These are phyloP conservation scores for Alethe castanea DNA, from an alignment of 2,113 vertebrate genomes.

Conservation along the genomic window DNA sequence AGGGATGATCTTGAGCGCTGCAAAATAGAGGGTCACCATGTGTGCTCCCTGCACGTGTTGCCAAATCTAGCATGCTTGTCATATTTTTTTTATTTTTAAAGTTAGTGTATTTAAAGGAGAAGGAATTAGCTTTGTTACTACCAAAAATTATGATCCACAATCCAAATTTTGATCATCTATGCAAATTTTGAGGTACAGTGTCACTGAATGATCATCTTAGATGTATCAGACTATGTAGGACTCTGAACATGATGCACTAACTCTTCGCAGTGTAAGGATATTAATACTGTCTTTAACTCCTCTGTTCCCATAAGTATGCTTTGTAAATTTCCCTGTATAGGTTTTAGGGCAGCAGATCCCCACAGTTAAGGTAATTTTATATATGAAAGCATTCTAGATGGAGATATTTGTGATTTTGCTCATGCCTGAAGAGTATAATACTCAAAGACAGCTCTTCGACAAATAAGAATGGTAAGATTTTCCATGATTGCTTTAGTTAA, in stretches of 20 bases:
- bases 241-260: background rate
- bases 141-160: background rate
- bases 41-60: background rate
- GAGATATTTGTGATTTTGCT: background rate
- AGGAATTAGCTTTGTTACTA: background rate
- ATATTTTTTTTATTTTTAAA: background rate
- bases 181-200: background rate
- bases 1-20: background rate
- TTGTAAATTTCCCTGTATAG: background rate
- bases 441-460: background rate
- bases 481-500: background rate
- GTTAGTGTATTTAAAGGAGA: background rate
- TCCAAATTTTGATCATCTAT: background rate
- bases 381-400: background rate
- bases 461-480: background rate
- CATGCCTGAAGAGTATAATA: background rate
- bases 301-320: background rate
- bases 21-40: background rate
- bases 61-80: background rate
- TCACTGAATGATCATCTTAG: background rate
- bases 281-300: background rate
- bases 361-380: background rate
- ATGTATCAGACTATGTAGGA: background rate
- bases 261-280: background rate
- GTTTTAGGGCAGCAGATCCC: background rate